Percentiles rank a stretch among this genome's conserved stretches.
These are phyloP conservation scores for Sinella curviseta DNA, from an alignment of 1,140 invertebrate genomes.

Conservation along the genomic window DNA sequence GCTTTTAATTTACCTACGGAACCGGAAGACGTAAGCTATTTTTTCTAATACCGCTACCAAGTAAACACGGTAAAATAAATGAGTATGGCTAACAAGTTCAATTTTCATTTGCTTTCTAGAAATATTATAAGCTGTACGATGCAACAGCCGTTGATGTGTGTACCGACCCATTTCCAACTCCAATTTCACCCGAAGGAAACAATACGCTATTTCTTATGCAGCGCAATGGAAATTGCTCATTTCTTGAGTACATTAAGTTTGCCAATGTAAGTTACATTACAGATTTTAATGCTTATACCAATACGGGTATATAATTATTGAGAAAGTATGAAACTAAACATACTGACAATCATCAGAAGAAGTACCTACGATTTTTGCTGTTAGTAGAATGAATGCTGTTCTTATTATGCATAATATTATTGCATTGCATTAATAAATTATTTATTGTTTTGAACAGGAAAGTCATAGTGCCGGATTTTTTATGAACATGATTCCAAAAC, in stretches of 20 bases:
- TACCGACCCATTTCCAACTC: neutral
- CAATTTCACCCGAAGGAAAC: neutral
- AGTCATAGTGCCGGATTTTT: conserved; percentile 33
- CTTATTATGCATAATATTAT: too few relatives aligned
- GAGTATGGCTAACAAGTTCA: neutral
- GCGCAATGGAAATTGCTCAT: neutral
- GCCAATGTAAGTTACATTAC: conserved; percentile 25
- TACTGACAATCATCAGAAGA: too few relatives aligned
- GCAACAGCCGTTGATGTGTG: conserved; percentile 22
- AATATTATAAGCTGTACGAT: conserved; percentile 19
- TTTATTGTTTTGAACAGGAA: conserved; percentile 12
- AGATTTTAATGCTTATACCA: too few relatives aligned
- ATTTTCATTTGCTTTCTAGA: conserved; percentile 7
- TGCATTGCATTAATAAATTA: too few relatives aligned
- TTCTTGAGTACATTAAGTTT: conserved; percentile 16
- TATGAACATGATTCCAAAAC: neutral
- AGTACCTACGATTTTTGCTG: neutral
- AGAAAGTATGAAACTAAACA: too few relatives aligned
- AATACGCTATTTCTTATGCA: neutral
- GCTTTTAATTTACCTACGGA: conserved; percentile 12
- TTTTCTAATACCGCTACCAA: neutral
- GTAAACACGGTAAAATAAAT: neutral
- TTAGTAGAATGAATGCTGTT: too few relatives aligned
- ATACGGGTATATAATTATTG: too few relatives aligned
- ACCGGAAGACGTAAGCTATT: conserved; percentile 7